These are phyloP conservation scores for Macrosiphum euphorbiae DNA, from an alignment of 2,888 invertebrate species.

Conservation along the genomic window DNA sequence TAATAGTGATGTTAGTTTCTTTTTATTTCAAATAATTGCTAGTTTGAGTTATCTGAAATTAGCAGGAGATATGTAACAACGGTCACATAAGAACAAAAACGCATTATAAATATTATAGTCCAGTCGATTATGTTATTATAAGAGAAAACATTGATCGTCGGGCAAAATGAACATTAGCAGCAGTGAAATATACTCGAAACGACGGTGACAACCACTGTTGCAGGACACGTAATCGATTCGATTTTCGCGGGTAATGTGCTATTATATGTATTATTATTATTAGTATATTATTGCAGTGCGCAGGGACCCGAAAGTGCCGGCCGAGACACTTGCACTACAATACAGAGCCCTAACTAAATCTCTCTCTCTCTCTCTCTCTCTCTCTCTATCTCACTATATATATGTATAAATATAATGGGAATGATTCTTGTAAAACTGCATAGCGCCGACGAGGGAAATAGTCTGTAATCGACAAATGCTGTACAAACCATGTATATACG, in stretches of 20 bases:
- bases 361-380: not conserved
- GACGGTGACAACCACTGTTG: not conserved
- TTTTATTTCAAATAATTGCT: not conserved
- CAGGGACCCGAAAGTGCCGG: conserved; percentile 5
- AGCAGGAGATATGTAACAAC: not conserved
- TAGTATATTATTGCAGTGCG: not conserved
- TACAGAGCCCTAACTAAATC: not conserved
- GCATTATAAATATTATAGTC: not conserved
- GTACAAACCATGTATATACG: not conserved
- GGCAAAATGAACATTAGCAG: not conserved
- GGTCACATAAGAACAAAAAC: not conserved
- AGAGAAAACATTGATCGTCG: not conserved
- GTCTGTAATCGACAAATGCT: conserved; percentile 59
- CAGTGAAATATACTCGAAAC: not conserved
- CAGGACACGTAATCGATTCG: conserved; percentile 47
- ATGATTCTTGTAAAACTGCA: conserved; percentile 40
- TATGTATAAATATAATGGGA: conserved; percentile 16
- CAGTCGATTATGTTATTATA: not conserved
- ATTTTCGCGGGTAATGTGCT: not conserved
- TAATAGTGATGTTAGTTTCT: not conserved
- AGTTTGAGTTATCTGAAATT: not conserved
- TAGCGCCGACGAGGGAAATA: conserved; percentile 10
- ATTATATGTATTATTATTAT: not conserved
- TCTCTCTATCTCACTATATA: not conserved
- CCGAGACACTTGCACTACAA: not conserved